Evolutionary conservation across 2,113 vertebrate genomes (phyloP), one percentile per base, ranked within the genome.

Genomic region (Grammomys surdaster): DNA sequence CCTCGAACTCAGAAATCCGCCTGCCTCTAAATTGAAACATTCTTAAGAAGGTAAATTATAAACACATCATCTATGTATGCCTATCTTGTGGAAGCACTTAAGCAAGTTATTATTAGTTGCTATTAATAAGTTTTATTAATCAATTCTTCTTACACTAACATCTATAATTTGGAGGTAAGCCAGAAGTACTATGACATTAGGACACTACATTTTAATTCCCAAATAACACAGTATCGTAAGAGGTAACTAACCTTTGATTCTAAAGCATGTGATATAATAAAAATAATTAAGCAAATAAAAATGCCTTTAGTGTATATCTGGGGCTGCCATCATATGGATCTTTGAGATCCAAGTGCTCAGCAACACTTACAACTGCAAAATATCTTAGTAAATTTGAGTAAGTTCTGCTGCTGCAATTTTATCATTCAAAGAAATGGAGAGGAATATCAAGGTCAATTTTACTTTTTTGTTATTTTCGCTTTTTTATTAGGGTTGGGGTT

Each of bases 111-210:
- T 85, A 94, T 76, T 81, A 94, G 33, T 89, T 40, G 94, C 54
- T 93, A 94, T 72, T 97, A 90, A 75, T 85, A 63, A 70, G 91
- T 77, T 76, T 56, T 82, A 85, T 72, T 96, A 95, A 92, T 88
- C 95, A 95, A 92, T 51, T 51, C 31, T 78, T 85, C 65, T 76
- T 46, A 87, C 0, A 95, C 4, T 82, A 85, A 78, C 76, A 46
- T 63, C 48, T 88, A 78, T 51, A 88, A 76, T 36, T 73, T 88
- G 8, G 19, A 54, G 51, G 19, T 31, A 91, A 93, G 89, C 73
- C 5, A 89, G 33, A 95, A 95, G 12, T 95, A 4, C 19, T 95
- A 1, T 70, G 94, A 96, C 12, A 89, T 43, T 87, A 89, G 67
- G 46, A 81, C 13, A 60, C 28, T 67, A 22, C 16, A 92, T 90